Base-by-base conservation (phyloP, 92 coral and sea anemone genomes). In the Epizoanthus ramosus region DNA sequence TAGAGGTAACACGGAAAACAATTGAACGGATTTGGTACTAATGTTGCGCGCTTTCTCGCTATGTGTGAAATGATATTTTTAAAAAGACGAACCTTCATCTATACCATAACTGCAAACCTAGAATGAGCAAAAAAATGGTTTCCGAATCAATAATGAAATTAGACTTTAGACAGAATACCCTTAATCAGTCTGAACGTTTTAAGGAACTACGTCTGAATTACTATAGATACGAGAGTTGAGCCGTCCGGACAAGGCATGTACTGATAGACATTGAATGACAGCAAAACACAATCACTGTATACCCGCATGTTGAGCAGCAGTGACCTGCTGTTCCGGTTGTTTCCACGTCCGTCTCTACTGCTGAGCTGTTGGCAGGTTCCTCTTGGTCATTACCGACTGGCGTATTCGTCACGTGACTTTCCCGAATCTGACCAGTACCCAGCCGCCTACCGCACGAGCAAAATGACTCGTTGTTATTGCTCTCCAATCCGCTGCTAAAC, bases 281-380 rank as follows among this genome's bases (percentile, higher is more conserved):
- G 18, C 18, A 59, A 19, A n/a, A 10, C 19, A 10, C 15, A 59
- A 60, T 22, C 68, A 75, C 41, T 60, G 45, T 18, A 60, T 75
- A 75, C 81, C 81, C 28, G 81, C 81, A 75, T 54, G 60, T 67
- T 75, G 66, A 63, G 64, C 81, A 75, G 81, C 57, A 75, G 31
- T 54, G 18, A 58, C 12, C 50, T 43, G 50, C 50, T 43, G 50
- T 43, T 43, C 50, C 50, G 5, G 8, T 43, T 43, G 9, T 43
- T 43, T 43, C 50, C 50, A 43, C 50, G 9, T 3, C 37, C 16
- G 80, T n/a, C 39, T 24, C n/a, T 9, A 28, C 18, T 65, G 16
- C 1, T 18, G 23, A 7, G 1, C 19, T 65, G 80, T 35, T 54
- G 59, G 80, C 57, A 52, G 68, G 21, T 24, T 54, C 79, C n/a